Conservation (phyloP, 1,140 invertebrate genomes). For the Drosophila tani region DNA sequence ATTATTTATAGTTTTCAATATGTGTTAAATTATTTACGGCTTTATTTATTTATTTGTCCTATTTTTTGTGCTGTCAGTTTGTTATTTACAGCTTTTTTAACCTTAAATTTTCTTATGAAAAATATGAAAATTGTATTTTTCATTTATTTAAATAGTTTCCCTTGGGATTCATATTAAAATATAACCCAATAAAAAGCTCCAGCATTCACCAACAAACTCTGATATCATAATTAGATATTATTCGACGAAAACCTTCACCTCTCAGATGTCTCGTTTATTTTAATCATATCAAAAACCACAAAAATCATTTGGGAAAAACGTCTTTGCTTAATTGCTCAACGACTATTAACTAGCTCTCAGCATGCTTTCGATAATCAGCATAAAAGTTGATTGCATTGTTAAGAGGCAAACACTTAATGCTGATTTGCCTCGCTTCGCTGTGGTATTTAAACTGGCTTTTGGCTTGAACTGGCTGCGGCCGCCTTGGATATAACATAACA, state of each 20-base stretch:
- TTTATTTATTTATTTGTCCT: not conserved
- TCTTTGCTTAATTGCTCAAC: constrained; percentile 30
- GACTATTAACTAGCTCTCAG: constrained; percentile 27
- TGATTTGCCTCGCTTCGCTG: constrained; percentile 8
- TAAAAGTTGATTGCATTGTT: constrained; percentile 67
- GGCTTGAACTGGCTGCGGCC: not conserved
- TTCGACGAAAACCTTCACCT: not conserved
- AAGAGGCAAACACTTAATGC: constrained; percentile 37
- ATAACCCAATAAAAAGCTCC: not conserved
- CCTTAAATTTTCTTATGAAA: too few species aligned
- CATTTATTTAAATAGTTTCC: not conserved
- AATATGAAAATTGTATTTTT: not conserved
- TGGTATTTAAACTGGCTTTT: constrained; percentile 40
- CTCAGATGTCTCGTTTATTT: not conserved
- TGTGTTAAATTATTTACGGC: not conserved
- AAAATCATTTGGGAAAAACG: constrained; percentile 14
- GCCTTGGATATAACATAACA: not conserved
- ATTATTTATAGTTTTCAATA: not conserved
- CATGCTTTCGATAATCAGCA: constrained; percentile 64
- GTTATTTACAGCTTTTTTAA: too few species aligned
- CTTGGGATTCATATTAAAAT: not conserved
- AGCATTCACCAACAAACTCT: not conserved
- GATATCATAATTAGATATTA: not conserved
- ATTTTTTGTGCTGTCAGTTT: not conserved
- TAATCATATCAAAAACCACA: constrained; percentile 7